Base-by-base conservation (phyloP, 1,140 invertebrate genomes). In the Papilio glaucus region DNA sequence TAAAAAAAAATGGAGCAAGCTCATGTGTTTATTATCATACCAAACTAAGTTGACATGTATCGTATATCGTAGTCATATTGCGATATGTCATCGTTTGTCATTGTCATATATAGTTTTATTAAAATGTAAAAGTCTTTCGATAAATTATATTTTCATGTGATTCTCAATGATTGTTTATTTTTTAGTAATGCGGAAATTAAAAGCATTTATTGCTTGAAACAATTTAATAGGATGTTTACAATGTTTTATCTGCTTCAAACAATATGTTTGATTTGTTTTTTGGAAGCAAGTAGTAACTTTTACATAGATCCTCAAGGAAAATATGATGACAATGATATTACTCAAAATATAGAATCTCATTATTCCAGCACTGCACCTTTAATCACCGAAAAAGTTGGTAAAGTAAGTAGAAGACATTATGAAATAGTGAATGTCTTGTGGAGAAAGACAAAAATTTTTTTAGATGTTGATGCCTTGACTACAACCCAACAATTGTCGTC, bases 351-450 rank as follows among this genome's bases (percentile, higher is more conserved):
- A 26, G 21, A 57, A 12, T 4, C 21, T 24, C 24, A 12, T 0
- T 13, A 12, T 57, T 13, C 49, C 21, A 57, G 21, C 21, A 57
- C 49, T 26, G 49, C 15, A 57, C 49, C 49, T 53, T 21, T 24
- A 24, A 53, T 18, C 3, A 24, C 49, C 24, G 21, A 5, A 57
- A 24, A 84, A 75, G 81, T 82, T 10, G 79, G 77, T 7, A 79
- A 77, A 77, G 78, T 85, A 1, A 88, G 78, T n/a, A 72, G 80
- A 63, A 87, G 87, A 70, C 84, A 87, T 10, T 85, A 84, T 79
- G 84, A 87, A 81, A 85, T 90, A 45, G 69, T 88, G 13, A 90
- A 90, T 71, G 79, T 90, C 75, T 68, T 90, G 4, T 83, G 83
- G 83, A 83, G 80, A 72, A 88, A 87, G 74, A 87, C 83, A 41